phyloP scores from a whole-genome alignment of 2,797 vertebrate genomes.

The Enteromius treurensis region DNA sequence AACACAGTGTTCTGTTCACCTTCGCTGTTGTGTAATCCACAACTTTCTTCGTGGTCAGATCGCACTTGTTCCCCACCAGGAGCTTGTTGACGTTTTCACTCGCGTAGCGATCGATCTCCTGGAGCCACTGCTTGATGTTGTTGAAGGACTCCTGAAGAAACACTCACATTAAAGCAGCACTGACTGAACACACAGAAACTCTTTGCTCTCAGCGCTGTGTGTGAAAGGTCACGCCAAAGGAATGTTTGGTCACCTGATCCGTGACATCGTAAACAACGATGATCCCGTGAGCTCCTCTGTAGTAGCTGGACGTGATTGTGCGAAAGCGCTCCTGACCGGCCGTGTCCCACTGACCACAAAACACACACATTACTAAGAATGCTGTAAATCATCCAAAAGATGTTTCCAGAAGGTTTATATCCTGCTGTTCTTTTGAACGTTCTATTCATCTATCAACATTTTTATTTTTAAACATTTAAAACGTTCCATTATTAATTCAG shows the following conservation, averaged over 20 bases:
- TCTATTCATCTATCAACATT: too few relatives aligned
- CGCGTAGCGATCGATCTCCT: constrained; percentile 88
- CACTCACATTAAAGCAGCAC: not conserved
- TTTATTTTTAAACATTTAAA: too few relatives aligned
- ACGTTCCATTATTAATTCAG: too few relatives aligned
- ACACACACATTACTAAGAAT: not conserved
- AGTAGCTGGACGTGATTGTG: constrained; percentile 86
- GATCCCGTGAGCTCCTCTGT: constrained; percentile 97
- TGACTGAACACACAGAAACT: not conserved
- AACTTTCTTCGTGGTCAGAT: constrained; percentile 88
- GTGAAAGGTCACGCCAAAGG: not conserved
- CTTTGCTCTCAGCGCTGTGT: not conserved
- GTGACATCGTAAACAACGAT: constrained; percentile 98
- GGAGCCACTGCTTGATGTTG: constrained; percentile 89
- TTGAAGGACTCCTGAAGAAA: constrained; percentile 83
- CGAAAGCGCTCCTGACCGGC: constrained; percentile 87
- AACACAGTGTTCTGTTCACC: constrained; percentile 56
- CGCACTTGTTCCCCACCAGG: constrained; percentile 89
- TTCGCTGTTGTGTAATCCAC: constrained; percentile 89
- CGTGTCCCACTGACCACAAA: constrained; percentile 89
- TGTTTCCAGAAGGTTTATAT: not conserved
- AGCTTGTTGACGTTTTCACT: constrained; percentile 90
- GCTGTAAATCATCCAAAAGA: not conserved
- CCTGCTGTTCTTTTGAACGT: too few relatives aligned
- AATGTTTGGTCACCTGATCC: constrained; percentile 84